Evolutionary conservation across 2,888 invertebrate species (phyloP), one percentile per base, ranked within the genome.

Genomic region (Archips crataeganus): DNA sequence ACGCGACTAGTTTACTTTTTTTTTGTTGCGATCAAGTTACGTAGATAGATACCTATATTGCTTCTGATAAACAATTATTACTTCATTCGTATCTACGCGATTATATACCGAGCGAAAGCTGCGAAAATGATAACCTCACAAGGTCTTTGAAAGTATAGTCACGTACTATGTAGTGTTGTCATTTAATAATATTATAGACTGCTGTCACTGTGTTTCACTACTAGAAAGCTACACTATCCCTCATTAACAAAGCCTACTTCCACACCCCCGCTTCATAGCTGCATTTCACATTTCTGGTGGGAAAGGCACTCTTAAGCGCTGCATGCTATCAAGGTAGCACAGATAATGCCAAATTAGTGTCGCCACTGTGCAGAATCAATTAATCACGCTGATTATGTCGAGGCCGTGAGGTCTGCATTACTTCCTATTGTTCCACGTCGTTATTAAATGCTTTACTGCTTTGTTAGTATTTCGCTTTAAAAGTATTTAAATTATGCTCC

Each of bases 351-450:
- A 10, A 10, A 32, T 57, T 32, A 4, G 32, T 10, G 9, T 11
- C 10, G 32, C 32, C 32, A 32, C 32, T 57, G 57, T 57, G 57
- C 57, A 57, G 32, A 57, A 57, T 57, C 57, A 11, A 57, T 57
- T 32, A 32, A 10, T 1, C 57, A 57, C 11, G 57, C 57, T 3
- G 57, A 32, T 57, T 32, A 57, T 11, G n/a, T 45, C 32, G 57
- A 49, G 60, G 47, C 42, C 67, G 34, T 49, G 49, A 10, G 32
- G 57, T 32, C 32, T 10, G 57, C 32, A 54, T 9, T 15, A 32
- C 57, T 57, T 9, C 57, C 57, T 57, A 32, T 57, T 23, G 57
- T 57, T 57, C 32, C 57, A 57, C 57, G 4, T 32, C 57, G 57
- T 11, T 57, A 8, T 11, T 32, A 4, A 11, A 11, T 23, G 13